Base-by-base conservation (phyloP, 2,113 vertebrate species). In the Melanerpes formicivorus region DNA sequence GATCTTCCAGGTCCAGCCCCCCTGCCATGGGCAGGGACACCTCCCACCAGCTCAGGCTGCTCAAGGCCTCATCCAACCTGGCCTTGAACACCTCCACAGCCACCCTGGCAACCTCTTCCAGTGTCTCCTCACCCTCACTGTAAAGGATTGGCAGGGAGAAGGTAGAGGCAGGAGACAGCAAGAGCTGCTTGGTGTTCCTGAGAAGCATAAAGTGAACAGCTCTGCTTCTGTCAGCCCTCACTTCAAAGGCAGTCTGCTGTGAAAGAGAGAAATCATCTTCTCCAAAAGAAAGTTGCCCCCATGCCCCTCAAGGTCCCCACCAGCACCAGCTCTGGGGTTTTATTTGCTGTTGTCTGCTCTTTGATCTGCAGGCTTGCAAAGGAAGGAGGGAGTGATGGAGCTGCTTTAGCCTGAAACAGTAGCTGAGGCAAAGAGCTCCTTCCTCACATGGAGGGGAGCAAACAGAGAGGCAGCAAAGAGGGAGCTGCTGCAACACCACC, bases 211-310 rank as follows among this genome's bases (percentile, higher is more conserved):
- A 71, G 84, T 46, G 73, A 91, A 77, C 27, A 29, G 13, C 34
- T 37, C 40, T 5, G 14, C 80, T 91, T 37, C 55, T 54, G 18
- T 64, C 58, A 56, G 69, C 46, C 37, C 46, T 79, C 0, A 3
- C 80, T 80, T 95, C 92, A 93, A 88, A 91, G 71, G 42, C 26
- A 87, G 70, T 87, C 84, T 73, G 85, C 79, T 84, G 71, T n/a
- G 84, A 65, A 70, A 82, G 71, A 87, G 75, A 60, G 62, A 60
- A 88, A 91, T 81, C 46, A 66, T 70, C 52, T 90, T 83, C 92
- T 75, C 77, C 76, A 40, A 58, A 89, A 72, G 44, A 87, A 92
- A 95, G 90, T 3, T 40, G 95, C 83, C 90, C 90, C 50, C 11
- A 0, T 4, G 50, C 54, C 93, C 87, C 62, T 91, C 60, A 56